Conservation (phyloP, 2,797 vertebrate species). For the Sebastes flavidus region DNA sequence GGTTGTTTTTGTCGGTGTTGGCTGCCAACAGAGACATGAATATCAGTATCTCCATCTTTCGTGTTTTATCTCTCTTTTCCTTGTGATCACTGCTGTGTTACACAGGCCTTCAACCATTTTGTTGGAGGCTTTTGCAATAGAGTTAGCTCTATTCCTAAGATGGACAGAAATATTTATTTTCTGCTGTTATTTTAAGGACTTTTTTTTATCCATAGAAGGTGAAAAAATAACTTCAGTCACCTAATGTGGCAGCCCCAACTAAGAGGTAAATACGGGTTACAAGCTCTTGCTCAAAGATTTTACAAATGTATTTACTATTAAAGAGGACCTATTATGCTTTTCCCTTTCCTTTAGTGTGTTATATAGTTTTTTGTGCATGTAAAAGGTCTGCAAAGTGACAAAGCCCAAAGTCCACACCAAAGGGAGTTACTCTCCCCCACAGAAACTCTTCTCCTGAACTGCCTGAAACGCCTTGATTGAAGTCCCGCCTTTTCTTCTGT, state of each 20-base stretch:
- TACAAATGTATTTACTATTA: not conserved
- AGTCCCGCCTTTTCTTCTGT: no score
- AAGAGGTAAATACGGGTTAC: not conserved
- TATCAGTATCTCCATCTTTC: slow-evolving; percentile 8
- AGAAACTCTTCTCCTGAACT: no score
- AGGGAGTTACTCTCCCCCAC: no score
- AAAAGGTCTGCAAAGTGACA: no score
- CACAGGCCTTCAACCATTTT: not conserved
- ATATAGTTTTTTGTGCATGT: no score
- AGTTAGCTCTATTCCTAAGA: not conserved
- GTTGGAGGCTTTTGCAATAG: not conserved
- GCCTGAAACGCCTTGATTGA: no score
- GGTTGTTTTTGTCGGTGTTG: slow-evolving; percentile 23
- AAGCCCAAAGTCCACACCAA: no score
- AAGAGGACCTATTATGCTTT: not conserved
- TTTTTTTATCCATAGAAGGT: not conserved
- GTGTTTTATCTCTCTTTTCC: slow-evolving; percentile 10
- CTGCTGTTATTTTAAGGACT: not conserved
- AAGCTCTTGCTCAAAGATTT: not conserved
- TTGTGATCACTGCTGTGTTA: slow-evolving; percentile 8
- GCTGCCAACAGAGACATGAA: slow-evolving; percentile 32
- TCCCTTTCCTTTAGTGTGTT: no score
- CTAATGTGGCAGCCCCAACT: not conserved
- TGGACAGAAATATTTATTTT: not conserved
- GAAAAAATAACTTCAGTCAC: not conserved